Evolutionary conservation across 2,113 vertebrate genomes (phyloP).

Genomic region (Ailurus styani): DNA sequence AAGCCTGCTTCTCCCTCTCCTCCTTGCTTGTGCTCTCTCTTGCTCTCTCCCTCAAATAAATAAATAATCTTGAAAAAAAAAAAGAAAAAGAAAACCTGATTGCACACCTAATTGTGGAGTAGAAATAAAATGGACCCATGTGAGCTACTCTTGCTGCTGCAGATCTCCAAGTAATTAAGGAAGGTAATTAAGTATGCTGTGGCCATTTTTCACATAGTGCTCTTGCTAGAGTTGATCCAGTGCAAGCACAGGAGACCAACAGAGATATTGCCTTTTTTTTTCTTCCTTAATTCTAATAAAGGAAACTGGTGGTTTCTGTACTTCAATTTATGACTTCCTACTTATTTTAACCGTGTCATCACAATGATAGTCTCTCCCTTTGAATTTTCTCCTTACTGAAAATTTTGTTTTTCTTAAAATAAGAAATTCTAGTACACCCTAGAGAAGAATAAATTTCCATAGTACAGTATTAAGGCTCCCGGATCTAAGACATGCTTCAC

Average conservation of each 20-base stretch:
- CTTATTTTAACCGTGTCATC: neutral
- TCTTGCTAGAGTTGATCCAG: neutral
- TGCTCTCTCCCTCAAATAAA: too few species aligned
- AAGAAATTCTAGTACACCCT: neutral
- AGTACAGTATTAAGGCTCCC: neutral
- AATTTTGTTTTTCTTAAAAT: neutral
- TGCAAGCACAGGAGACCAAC: neutral
- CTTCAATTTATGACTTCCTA: neutral
- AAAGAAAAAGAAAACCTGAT: neutral
- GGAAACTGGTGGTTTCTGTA: neutral
- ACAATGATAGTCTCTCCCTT: neutral
- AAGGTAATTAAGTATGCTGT: conserved; percentile 28
- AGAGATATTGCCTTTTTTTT: neutral
- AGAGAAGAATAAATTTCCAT: neutral
- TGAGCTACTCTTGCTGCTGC: neutral
- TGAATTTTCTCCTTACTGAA: neutral
- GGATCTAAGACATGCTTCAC: neutral
- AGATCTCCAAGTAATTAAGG: conserved; percentile 47
- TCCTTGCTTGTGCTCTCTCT: too few species aligned
- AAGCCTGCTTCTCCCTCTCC: too few species aligned
- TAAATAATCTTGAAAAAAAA: neutral
- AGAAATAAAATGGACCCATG: neutral
- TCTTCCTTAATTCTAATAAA: neutral
- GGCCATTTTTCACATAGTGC: neutral
- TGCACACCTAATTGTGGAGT: neutral